These are phyloP conservation scores for Suncus etruscus DNA, from an alignment of 2,113 vertebrate genomes.

Conservation along the genomic window DNA sequence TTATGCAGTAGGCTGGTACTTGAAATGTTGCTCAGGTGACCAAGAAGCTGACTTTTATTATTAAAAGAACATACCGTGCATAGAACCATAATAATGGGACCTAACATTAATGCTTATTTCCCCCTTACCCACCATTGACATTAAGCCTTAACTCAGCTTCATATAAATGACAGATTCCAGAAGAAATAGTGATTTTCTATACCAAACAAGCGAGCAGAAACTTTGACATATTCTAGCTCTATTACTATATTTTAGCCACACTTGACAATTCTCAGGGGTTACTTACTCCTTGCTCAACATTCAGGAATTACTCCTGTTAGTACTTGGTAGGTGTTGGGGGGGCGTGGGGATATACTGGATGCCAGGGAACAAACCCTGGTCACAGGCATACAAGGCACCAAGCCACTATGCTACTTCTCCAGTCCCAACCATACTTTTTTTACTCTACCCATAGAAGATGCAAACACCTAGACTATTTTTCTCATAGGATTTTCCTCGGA, in stretches of 20 bases:
- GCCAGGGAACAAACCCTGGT: too few relatives aligned
- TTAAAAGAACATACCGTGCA: neutral
- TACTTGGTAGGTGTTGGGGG: too few relatives aligned
- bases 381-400: too few relatives aligned
- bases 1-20: neutral
- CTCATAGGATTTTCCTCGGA: constrained; percentile 20
- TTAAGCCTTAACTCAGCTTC: constrained; percentile 10
- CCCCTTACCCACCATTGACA: neutral
- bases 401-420: too few relatives aligned
- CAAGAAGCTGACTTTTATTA: constrained; percentile 27
- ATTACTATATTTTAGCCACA: constrained; percentile 22
- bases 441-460: neutral
- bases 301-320: too few relatives aligned
- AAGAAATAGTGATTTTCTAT: neutral
- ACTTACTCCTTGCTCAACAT: too few relatives aligned
- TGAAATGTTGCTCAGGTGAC: neutral
- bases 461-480: neutral
- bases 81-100: neutral
- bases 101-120: neutral
- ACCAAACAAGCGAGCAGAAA: neutral
- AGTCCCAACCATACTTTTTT: neutral
- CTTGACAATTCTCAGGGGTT: neutral
- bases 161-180: neutral
- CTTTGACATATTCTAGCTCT: neutral
- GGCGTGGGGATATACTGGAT: too few relatives aligned